Base-by-base conservation (phyloP, 2,113 vertebrate genomes). In the Nesoenas mayeri region DNA sequence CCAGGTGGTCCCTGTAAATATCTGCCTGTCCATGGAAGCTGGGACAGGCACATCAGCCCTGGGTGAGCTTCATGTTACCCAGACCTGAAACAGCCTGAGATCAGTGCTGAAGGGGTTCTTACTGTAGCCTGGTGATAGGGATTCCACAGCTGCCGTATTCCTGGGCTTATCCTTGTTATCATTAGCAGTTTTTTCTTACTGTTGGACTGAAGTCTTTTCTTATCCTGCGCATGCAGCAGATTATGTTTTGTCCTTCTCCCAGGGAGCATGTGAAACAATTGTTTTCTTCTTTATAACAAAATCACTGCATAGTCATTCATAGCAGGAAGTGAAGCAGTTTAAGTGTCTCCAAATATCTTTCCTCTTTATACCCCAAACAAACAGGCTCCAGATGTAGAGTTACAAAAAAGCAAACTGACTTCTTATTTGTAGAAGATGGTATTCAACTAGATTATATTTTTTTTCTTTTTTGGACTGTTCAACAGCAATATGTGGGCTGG, bases 301-400 rank as follows among this genome's bases (percentile, higher is more conserved):
- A 95, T 95, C 87, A 47, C 85, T 83, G 79, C 75, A 5, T 29
- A 94, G 91, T 94, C 81, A 70, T 91, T 96, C 88, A 73, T 5
- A 28, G 83, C 93, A 96, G 95, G 96, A 96, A 97, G 94, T 88
- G 91, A 91, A 96, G 85, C 93, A 90, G 91, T 96, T 95, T 73
- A 77, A 96, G 56, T 91, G 85, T 95, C 96, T 96, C 90, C 91
- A 96, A 97, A 85, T 93, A 86, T 94, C 96, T 91, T 91, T 95
- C 51, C 79, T 93, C 90, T 90, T 93, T 85, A 50, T 88, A 62
- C 94, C 87, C 89, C 91, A 94, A 94, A 94, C 64, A 94, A 92
- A 96, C 88, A 91, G 89, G 65, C 91, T 96, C 90, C 96, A 96
- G 95, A 95, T 97, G 95, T 83, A 91, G 74, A 85, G 56, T 83